Percentiles rank a stretch among this genome's conserved stretches.
These are phyloP conservation scores for Siniperca scherzeri DNA, from an alignment of 2,797 vertebrate species.

Conservation along the genomic window DNA sequence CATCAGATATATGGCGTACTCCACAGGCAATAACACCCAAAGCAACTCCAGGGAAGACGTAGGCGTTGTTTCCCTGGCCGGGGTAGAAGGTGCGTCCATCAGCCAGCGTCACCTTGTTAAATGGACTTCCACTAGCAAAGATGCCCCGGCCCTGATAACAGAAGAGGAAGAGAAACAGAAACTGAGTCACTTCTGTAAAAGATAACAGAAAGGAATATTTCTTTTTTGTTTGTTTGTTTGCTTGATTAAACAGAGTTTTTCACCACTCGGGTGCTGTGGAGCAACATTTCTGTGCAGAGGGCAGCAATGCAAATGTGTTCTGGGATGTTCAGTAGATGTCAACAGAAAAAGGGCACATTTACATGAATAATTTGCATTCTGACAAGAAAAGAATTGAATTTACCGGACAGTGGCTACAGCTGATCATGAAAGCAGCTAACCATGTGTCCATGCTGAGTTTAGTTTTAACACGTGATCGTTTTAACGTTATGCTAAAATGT, in stretches of 20 bases:
- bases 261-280: background rate
- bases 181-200: background rate
- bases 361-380: background rate
- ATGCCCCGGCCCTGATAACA: conserved; percentile 91
- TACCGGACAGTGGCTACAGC: background rate
- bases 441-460: background rate
- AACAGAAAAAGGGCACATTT: background rate
- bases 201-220: background rate
- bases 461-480: background rate
- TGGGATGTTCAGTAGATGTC: background rate
- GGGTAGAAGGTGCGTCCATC: conserved; percentile 94
- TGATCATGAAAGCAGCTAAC: background rate
- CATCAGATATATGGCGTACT: conserved; percentile 94
- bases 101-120: conserved; percentile 92
- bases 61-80: conserved; percentile 98
- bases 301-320: background rate
- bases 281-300: background rate
- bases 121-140: conserved; percentile 97
- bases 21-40: conserved; percentile 93
- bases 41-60: conserved; percentile 97
- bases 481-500: background rate
- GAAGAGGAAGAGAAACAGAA: background rate
- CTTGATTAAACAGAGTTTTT: background rate
- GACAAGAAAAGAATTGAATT: background rate
- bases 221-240: background rate